Evolutionary conservation across 2,797 vertebrate genomes (phyloP).

Genomic region (Catostomus latipinnis): DNA sequence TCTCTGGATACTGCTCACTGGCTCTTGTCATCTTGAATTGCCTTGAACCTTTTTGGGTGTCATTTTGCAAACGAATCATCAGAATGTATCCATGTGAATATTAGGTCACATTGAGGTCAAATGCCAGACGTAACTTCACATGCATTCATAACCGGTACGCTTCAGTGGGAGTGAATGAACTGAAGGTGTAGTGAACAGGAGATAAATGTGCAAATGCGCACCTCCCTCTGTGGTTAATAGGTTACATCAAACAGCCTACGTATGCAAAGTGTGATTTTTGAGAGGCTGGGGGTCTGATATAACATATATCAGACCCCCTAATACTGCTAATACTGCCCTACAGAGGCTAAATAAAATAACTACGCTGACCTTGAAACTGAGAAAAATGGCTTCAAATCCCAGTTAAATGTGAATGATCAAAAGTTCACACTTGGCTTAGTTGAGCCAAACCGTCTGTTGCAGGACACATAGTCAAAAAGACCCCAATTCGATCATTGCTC

Average conservation of each 20-base stretch:
- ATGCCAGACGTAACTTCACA: constrained; percentile 41
- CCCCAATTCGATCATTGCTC: too few relatives aligned
- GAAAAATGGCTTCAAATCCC: too few relatives aligned
- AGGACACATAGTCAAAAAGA: too few relatives aligned
- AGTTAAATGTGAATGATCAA: too few relatives aligned
- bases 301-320: not conserved
- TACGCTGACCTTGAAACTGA: too few relatives aligned
- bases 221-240: not conserved
- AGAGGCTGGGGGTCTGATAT: not conserved
- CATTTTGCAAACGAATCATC: not conserved
- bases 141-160: constrained; percentile 36
- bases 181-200: not conserved
- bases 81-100: not conserved
- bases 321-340: too few relatives aligned
- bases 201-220: constrained; percentile 7
- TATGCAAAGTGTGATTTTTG: not conserved
- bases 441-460: too few relatives aligned
- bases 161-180: constrained; percentile 14
- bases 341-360: too few relatives aligned
- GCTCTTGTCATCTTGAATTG: not conserved
- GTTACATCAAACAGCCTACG: not conserved
- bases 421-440: too few relatives aligned
- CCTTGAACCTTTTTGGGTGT: not conserved
- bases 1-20: constrained; percentile 3
- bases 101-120: constrained; percentile 44